Evolutionary conservation across 2,888 invertebrate species (phyloP).

Genomic region (Meghimatium bilineatum): DNA sequence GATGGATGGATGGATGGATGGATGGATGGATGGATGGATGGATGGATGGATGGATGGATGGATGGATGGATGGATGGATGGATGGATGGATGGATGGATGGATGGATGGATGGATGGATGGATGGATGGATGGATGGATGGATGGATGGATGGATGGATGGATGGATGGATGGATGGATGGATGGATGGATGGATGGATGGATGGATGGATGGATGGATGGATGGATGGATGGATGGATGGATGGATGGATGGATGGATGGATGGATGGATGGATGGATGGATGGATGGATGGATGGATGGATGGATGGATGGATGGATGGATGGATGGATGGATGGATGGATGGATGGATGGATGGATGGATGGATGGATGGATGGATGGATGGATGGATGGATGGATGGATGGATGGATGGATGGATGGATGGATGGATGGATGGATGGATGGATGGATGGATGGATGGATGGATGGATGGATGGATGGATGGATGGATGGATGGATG

Average conservation of each 20-base stretch:
- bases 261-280: constrained; percentile 9
- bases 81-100: constrained; percentile 11
- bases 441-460: constrained; percentile 6
- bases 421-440: constrained; percentile 11
- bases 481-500: background rate
- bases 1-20: background rate
- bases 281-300: constrained; percentile 11
- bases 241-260: no score
- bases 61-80: constrained; percentile 11
- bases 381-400: background rate
- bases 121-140: constrained; percentile 8
- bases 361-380: background rate
- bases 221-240: no score
- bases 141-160: constrained; percentile 11
- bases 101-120: constrained; percentile 11
- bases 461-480: background rate
- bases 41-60: background rate
- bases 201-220: constrained; percentile 12
- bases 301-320: background rate
- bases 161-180: constrained; percentile 8
- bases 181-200: constrained; percentile 10
- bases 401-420: constrained; percentile 11
- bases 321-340: background rate
- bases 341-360: background rate
- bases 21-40: background rate